Evolutionary conservation across 1,140 invertebrate genomes (phyloP), one percentile per base, ranked within the genome.

Genomic region (Polypedilum vanderplanki): DNA sequence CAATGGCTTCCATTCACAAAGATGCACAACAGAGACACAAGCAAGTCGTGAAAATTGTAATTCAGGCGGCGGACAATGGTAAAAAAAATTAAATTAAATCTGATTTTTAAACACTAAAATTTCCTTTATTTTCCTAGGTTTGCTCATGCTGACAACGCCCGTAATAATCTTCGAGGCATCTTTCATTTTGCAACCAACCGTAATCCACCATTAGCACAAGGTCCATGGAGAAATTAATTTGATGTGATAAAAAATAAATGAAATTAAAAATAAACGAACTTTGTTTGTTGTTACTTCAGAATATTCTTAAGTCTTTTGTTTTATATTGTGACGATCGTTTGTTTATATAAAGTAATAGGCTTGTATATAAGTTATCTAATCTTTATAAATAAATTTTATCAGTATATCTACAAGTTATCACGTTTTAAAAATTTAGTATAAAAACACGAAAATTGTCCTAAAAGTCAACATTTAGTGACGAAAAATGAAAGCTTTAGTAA

Each of bases 161-260:
- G 22, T 1, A 40, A 17, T 40, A 40, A 40, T 33, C 24, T 41
- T 20, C 24, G 18, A 70, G 74, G 40, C n/a, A 41, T 75, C 57
- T 76, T 73, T 12, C 24, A 41, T 2, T 40, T 75, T 7, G 20
- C 57, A 20, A 75, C 73, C 15, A 73, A 73, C 18, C 15, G 12
- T 65, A 40, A 33, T 76, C 33, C 40, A 41, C 65, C 20, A 10
- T 73, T 40, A 1, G 73, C 73, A 5, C 8, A 15, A 17, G 73
- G 70, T 70, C 46, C 46, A 57, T 57, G 12, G 12, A 12, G n/a
- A 57, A 8, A 8, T 3, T 57, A 57, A 57, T 12, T 57, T 15
- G 15, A 0, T 57, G 46, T 57, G 12, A 12, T 15, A 15, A 12
- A n/a, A 1, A 12, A n/a, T n/a, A n/a, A 57, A 15, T 0, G 9